Evolutionary conservation across 2,113 vertebrate species (phyloP), one percentile per base, ranked within the genome.

Genomic region (Mirounga angustirostris): DNA sequence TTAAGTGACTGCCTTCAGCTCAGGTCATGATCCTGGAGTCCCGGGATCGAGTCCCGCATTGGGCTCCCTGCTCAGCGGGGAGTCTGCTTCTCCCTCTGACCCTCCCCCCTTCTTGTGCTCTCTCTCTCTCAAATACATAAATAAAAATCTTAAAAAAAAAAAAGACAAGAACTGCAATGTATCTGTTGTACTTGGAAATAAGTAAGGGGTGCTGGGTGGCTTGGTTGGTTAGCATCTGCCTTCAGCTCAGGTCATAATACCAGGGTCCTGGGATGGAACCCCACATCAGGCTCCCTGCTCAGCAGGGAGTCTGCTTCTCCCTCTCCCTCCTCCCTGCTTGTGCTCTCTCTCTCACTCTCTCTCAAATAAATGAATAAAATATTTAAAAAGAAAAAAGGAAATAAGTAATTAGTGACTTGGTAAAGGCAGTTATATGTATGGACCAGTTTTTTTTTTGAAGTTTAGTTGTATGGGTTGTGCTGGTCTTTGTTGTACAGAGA

Each of bases 381-480:
- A 30, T 67, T 67, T 65, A 15, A 67, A 67, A 65, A 65, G 12
- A 28, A 33, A 33, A 79, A 91, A 46, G 7, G 46, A 46, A 46
- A 46, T 46, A 46, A 96, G 21, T 61, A 97, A 84, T 84, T 63
- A 43, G 9, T 84, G 36, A 4, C 36, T 46, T 52, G 24, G 54
- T 94, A 79, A 94, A 71, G 30, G 36, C 26, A 73, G 56, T 71
- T 82, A 46, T 43, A 84, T 52, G n/a, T 43, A 50, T 76, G 22
- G 33, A 92, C 13, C 26, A 61, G 65, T 84, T 85, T 95, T 94
- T 76, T 28, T 95, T 94, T 76, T 11, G 59, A 89, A 92, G 33
- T 7, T 67, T 71, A 8, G 2, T 78, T 89, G 22, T 71, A 92
- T 43, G 40, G 19, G 21, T 83, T 95, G 19, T 78, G 76, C 16